These are phyloP conservation scores for Sinocyclocheilus grahami DNA, from an alignment of 2,113 vertebrate species.

Conservation along the genomic window DNA sequence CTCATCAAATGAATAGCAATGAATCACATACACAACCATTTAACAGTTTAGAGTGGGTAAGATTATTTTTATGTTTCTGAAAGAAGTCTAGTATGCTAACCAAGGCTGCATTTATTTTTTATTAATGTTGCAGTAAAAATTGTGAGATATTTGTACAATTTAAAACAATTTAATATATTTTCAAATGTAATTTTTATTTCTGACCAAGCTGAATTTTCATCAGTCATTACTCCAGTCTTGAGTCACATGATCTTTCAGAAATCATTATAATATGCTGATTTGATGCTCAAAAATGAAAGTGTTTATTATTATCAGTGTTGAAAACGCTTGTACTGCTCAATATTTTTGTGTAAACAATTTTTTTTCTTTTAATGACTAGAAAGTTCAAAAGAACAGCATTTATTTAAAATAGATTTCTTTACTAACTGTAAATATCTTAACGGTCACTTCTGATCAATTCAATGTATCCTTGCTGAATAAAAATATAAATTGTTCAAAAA, in stretches of 20 bases:
- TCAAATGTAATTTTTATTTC: neutral
- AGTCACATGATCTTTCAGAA: neutral
- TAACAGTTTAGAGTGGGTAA: neutral
- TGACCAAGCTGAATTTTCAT: neutral
- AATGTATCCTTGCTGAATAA: neutral
- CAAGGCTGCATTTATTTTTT: neutral
- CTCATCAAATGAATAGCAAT: no score
- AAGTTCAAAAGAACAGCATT: neutral
- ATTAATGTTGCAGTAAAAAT: neutral
- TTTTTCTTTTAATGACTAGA: neutral
- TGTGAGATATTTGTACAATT: neutral
- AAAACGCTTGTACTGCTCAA: neutral
- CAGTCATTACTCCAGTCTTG: neutral
- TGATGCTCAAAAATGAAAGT: neutral
- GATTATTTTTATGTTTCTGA: neutral
- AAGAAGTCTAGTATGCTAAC: neutral
- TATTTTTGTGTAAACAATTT: neutral
- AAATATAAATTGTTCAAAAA: neutral
- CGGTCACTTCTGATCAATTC: neutral
- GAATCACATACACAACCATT: neutral
- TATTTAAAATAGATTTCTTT: neutral
- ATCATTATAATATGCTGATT: neutral
- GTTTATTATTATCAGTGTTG: neutral
- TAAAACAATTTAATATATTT: neutral
- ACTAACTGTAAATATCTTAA: neutral